A percentile compares a stretch with the other conserved stretches of the same genome.
Conservation (phyloP, 2,113 vertebrate species). For the Colinus virginianus region DNA sequence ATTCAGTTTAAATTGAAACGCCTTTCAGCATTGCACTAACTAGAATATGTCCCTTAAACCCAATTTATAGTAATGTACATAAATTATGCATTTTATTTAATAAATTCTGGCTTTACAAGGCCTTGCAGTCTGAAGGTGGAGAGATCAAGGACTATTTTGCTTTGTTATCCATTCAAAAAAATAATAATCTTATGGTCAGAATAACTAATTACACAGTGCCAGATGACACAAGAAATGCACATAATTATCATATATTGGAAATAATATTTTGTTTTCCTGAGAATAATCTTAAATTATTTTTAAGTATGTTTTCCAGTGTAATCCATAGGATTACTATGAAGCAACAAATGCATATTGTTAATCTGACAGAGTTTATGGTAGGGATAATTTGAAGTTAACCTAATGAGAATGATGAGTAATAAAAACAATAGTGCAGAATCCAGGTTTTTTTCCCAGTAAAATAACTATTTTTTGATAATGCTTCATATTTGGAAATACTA, state of each 20-base stretch:
- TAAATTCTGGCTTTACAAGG: not conserved
- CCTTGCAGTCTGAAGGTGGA: fast-evolving
- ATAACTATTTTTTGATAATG: not conserved
- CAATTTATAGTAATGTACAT: not conserved
- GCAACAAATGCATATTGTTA: not conserved
- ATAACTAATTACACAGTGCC: not conserved
- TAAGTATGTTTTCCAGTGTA: not conserved
- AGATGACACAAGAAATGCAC: not conserved
- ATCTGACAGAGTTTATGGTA: not conserved
- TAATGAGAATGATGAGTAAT: not conserved
- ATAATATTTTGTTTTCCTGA: not conserved
- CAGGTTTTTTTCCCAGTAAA: not conserved
- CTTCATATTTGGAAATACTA: not conserved
- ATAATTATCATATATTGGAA: not conserved
- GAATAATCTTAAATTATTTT: not conserved
- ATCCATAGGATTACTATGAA: not conserved
- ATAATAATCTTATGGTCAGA: not conserved
- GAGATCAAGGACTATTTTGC: not conserved
- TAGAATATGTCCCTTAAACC: not conserved
- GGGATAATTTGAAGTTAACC: not conserved
- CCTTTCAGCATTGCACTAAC: not conserved
- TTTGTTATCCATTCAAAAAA: not conserved
- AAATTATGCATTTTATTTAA: not conserved
- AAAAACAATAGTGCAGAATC: not conserved
- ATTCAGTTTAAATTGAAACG: not conserved